Evolutionary conservation across 2,113 vertebrate genomes (phyloP).

Genomic region (Prionailurus bengalensis): DNA sequence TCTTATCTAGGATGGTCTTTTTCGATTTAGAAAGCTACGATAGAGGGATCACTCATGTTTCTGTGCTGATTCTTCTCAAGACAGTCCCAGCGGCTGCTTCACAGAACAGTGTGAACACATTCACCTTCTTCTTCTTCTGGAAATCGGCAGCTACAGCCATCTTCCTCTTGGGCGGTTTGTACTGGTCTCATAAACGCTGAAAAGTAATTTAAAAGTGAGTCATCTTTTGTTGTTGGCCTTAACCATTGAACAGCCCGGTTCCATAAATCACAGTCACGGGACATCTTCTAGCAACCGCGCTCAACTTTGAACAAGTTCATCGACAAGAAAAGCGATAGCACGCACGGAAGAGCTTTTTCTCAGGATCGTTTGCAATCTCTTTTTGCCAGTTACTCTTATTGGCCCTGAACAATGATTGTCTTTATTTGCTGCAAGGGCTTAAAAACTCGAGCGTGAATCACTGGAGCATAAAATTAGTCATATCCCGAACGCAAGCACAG

Average conservation of each 20-base stretch:
- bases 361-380: not conserved
- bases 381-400: not conserved
- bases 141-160: constrained; percentile 91
- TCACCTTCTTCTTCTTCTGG: constrained; percentile 94
- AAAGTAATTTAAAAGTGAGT: not conserved
- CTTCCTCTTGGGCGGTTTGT: constrained; percentile 86
- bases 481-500: rapidly evolving
- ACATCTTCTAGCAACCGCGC: not conserved
- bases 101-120: not conserved
- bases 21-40: rapidly evolving
- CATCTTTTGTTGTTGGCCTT: not conserved
- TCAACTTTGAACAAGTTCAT: not conserved
- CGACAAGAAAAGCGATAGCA: not conserved
- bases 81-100: not conserved
- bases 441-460: not conserved
- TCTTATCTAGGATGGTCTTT: not conserved
- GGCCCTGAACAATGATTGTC: not conserved
- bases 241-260: not conserved
- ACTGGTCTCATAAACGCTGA: constrained; percentile 76
- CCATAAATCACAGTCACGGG: not conserved
- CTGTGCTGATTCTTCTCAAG: not conserved
- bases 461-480: not conserved
- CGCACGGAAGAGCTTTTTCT: not conserved
- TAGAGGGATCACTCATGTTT: rapidly evolving
- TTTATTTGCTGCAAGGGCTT: not conserved